Evolutionary conservation across 2,888 invertebrate species (phyloP).

Genomic region (Caenorhabditis panamensis): DNA sequence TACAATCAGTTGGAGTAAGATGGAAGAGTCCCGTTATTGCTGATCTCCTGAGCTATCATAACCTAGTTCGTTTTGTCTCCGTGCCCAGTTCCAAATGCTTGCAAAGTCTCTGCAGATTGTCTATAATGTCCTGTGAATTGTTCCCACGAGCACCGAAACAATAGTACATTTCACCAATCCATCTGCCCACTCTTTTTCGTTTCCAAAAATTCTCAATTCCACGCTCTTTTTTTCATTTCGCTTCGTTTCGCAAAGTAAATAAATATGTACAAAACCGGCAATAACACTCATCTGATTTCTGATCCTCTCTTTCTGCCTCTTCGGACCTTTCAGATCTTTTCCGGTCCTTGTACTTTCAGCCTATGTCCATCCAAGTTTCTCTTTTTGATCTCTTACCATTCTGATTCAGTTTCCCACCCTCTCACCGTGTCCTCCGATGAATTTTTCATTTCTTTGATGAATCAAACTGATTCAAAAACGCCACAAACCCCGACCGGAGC

Average conservation of each 20-base stretch:
- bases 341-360: not conserved
- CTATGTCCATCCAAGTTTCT: too few relatives aligned
- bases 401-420: not conserved
- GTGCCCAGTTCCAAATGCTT: too few relatives aligned
- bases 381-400: not conserved
- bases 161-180: not conserved
- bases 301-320: too few relatives aligned
- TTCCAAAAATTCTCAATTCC: not conserved
- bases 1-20: too few relatives aligned
- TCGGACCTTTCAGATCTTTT: not conserved
- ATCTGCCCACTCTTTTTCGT: not conserved
- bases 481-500: not conserved
- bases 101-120: not conserved
- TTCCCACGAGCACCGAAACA: not conserved
- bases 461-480: constrained; percentile 33
- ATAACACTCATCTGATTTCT: too few relatives aligned
- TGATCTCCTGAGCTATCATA: too few relatives aligned
- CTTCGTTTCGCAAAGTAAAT: not conserved
- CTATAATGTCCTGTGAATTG: not conserved
- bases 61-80: too few relatives aligned
- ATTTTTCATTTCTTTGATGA: constrained; percentile 39
- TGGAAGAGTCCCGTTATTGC: too few relatives aligned
- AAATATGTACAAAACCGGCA: not conserved
- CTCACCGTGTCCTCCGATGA: constrained; percentile 12
- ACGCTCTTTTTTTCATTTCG: not conserved